Percentiles rank a stretch among this genome's conserved stretches.
Conservation (phyloP, 2,888 invertebrate species). For the Tachina lurida region DNA sequence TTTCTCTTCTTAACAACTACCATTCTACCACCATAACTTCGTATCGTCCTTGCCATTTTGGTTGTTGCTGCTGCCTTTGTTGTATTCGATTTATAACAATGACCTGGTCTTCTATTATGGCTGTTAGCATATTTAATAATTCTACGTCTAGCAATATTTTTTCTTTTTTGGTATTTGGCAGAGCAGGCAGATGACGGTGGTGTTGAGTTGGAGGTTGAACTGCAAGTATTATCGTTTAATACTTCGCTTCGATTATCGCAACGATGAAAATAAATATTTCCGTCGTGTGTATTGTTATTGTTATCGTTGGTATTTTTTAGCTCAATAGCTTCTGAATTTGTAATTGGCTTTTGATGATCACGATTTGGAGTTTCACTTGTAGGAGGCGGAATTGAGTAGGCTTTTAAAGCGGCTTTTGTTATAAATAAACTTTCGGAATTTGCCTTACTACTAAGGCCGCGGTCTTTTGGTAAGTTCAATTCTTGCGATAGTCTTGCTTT, state of each 20-base stretch:
- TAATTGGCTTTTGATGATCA: conserved; percentile 47
- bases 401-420: conserved; percentile 64
- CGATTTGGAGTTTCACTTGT: conserved; percentile 48
- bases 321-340: conserved; percentile 46
- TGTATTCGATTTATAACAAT: conserved; percentile 45
- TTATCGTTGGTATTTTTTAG: conserved; percentile 47
- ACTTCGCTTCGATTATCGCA: conserved; percentile 34
- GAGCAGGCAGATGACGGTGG: conserved; percentile 9
- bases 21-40: conserved; percentile 22
- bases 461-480: conserved; percentile 12
- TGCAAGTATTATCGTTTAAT: conserved; percentile 40
- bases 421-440: conserved; percentile 51
- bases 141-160: conserved; percentile 20
- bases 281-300: conserved; percentile 53
- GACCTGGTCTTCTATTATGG: conserved; percentile 36
- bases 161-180: neutral
- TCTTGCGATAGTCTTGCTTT: neutral
- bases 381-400: conserved; percentile 44
- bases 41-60: conserved; percentile 50
- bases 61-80: conserved; percentile 4
- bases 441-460: neutral
- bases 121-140: conserved; percentile 42
- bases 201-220: conserved; percentile 38
- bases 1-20: conserved; percentile 29
- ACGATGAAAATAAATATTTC: conserved; percentile 18